Evolutionary conservation across 1,140 invertebrate species (phyloP), one percentile per base, ranked within the genome.

Genomic region (Lerema accius): DNA sequence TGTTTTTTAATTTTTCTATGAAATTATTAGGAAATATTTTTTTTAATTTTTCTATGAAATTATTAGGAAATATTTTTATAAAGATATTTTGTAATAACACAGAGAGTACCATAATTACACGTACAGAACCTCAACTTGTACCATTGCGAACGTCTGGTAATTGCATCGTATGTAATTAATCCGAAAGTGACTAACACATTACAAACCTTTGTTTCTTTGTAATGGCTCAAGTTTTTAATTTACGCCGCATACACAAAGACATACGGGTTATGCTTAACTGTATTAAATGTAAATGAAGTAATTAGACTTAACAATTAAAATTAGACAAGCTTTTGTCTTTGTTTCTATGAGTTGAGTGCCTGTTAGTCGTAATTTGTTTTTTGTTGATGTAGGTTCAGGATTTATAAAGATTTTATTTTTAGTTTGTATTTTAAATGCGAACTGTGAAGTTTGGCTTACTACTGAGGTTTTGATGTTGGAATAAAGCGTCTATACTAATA

Each of bases 141-240:
- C 53, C 16, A 42, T 13, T 62, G 9, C 42, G 32, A 62, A 32
- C 32, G 43, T 48, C 51, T 56, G 51, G 63, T 81, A 83, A 83
- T 78, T 80, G 72, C 70, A 70, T 28, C 61, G 76, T 45, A 74
- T 71, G 55, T 59, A 81, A 80, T 83, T 80, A 81, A 76, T 71
- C 72, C 63, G 50, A 68, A 63, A 40, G 67, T 83, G 78, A 83
- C 49, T 83, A 74, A 83, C 37, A 50, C 37, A 61, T 61, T 67
- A 65, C 62, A 66, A 64, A 53, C 75, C 78, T 80, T 80, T 82
- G 80, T 82, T 53, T 71, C 72, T 72, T 76, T 72, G 74, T 74
- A 53, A 26, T 49, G 63, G 62, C 48, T 28, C 51, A 45, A 62
- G 60, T 63, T 69, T 73, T 58, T 73, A 68, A 71, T 73, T 71